phyloP scores from a whole-genome alignment of 2,797 vertebrate genomes.

The Geotrypetes seraphini region DNA sequence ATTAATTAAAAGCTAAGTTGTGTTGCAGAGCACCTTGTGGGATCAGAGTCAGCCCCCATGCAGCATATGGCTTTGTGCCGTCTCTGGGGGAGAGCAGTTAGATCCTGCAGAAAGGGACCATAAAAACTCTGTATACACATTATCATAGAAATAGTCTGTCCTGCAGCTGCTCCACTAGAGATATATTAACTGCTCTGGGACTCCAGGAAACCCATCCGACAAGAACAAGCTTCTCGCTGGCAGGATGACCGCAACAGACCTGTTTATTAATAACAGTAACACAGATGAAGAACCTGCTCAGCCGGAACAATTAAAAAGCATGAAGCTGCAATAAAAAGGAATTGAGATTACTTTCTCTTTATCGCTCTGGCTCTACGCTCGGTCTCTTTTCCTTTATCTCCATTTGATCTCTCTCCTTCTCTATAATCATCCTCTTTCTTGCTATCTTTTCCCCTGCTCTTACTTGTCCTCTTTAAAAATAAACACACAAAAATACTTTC shows the following conservation, averaged over 20 bases:
- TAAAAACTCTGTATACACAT: constrained; percentile 21
- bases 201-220: constrained; percentile 23
- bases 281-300: constrained; percentile 23
- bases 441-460: no score
- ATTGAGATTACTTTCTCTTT: constrained; percentile 18
- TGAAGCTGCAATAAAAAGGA: constrained; percentile 18
- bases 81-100: neutral
- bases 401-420: no score
- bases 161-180: constrained; percentile 29
- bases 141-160: constrained; percentile 35
- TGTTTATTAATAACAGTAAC: constrained; percentile 31
- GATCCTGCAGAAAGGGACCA: neutral
- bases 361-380: no score
- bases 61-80: neutral
- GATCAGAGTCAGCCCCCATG: neutral
- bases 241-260: constrained; percentile 22
- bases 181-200: constrained; percentile 32
- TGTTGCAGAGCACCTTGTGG: neutral
- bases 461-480: no score
- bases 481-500: no score
- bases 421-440: no score
- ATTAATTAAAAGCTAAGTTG: no score
- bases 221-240: constrained; percentile 25
- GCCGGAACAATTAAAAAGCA: constrained; percentile 28
- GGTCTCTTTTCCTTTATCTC: no score